Conservation (phyloP, 2,113 vertebrate species). For the Melospiza melodia region DNA sequence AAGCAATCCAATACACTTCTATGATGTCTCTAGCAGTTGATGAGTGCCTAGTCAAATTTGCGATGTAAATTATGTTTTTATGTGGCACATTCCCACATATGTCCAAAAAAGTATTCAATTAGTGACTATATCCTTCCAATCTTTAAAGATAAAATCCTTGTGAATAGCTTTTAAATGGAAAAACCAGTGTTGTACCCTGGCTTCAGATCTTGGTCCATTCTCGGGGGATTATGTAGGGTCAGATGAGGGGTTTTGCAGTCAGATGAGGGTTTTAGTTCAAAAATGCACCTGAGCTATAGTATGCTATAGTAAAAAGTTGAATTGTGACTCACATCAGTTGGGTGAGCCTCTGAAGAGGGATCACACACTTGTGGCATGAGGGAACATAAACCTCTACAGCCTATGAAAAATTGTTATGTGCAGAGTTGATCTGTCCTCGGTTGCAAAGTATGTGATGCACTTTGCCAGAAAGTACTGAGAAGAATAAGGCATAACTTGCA, state of each 20-base stretch:
- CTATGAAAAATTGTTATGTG: neutral
- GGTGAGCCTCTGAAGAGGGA: neutral
- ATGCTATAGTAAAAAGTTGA: neutral
- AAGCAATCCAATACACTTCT: neutral
- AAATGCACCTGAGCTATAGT: neutral
- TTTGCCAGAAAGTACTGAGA: neutral
- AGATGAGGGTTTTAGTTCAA: neutral
- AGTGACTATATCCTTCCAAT: neutral
- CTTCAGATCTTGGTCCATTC: neutral
- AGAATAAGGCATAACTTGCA: neutral
- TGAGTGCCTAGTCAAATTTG: neutral
- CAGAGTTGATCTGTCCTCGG: rapidly evolving
- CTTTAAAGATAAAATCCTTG: neutral
- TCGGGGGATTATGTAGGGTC: neutral
- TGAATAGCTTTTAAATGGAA: neutral
- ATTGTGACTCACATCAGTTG: neutral
- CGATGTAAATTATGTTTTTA: rapidly evolving
- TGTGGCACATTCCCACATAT: neutral
- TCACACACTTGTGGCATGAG: neutral
- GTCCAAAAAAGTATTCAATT: neutral
- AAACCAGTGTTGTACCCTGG: neutral
- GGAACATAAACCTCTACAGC: neutral
- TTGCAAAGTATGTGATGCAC: neutral
- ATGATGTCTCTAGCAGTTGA: neutral
- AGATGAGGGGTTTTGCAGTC: neutral